A percentile compares a stretch with the other conserved stretches of the same genome.
phyloP scores from a whole-genome alignment of 2,888 invertebrate species.

The Hydrotaea cyrtoneurina region DNA sequence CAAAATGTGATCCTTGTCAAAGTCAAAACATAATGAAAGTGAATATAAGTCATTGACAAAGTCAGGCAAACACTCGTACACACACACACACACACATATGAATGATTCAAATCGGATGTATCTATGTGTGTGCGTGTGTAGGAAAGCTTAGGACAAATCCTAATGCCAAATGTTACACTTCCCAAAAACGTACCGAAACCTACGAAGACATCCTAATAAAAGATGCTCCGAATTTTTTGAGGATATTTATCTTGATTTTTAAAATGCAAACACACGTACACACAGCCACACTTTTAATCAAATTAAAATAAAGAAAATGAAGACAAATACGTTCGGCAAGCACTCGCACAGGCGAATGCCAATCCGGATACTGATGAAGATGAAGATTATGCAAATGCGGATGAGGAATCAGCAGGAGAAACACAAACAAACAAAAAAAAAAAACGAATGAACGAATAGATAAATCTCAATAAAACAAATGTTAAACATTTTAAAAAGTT shows the following conservation, averaged over 20 bases:
- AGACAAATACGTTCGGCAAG: background rate
- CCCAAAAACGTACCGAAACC: background rate
- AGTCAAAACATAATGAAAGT: conserved; percentile 1
- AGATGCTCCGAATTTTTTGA: background rate
- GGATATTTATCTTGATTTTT: conserved; percentile 25
- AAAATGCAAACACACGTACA: background rate
- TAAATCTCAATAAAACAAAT: conserved; percentile 6
- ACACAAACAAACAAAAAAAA: no score
- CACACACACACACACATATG: background rate
- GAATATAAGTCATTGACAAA: conserved; percentile 2
- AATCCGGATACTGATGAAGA: background rate
- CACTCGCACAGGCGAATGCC: background rate
- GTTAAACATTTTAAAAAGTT: background rate
- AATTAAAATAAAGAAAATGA: conserved; percentile 11
- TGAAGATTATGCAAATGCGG: conserved; percentile 8
- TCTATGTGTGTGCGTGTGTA: no score
- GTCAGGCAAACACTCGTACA: background rate
- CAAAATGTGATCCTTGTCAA: conserved; percentile 3
- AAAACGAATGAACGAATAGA: background rate
- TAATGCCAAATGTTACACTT: background rate
- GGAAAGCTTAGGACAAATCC: background rate
- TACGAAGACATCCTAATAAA: background rate
- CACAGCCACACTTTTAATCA: background rate
- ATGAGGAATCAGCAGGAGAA: background rate
- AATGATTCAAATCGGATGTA: background rate